These are phyloP conservation scores for Flexamia atlantica DNA, from an alignment of 2,888 invertebrate genomes.

Conservation along the genomic window DNA sequence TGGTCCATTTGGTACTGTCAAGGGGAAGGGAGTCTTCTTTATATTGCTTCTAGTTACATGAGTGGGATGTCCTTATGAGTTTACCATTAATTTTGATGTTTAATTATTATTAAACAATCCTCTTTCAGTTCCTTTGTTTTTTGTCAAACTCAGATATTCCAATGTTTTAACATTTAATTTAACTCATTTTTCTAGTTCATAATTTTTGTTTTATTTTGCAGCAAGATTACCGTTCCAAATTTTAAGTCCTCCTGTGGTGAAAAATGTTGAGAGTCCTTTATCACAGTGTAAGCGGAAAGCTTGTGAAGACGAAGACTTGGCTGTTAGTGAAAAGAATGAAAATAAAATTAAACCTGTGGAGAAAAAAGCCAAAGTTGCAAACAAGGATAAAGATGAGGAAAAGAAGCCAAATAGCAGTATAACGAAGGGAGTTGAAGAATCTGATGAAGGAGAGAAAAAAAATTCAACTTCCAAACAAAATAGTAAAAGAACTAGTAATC, in stretches of 20 bases:
- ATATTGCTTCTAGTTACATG: no score
- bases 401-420: not conserved
- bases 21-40: no score
- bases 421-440: constrained; percentile 26
- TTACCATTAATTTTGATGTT: no score
- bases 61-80: no score
- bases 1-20: no score
- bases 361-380: constrained; percentile 32
- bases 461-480: not conserved
- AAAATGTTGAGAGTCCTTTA: not conserved
- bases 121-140: no score
- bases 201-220: constrained; percentile 32
- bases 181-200: no score
- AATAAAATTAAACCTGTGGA: constrained; percentile 21
- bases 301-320: constrained; percentile 6
- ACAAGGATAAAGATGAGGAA: not conserved
- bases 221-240: constrained; percentile 50
- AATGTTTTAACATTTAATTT: no score
- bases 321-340: constrained; percentile 15
- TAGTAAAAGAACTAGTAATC: not conserved
- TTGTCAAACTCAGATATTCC: no score
- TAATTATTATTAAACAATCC: no score
- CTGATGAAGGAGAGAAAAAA: not conserved
- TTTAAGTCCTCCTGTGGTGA: constrained; percentile 23
- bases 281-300: constrained; percentile 20